phyloP scores from a whole-genome alignment of 2,888 invertebrate species.

The Cabera pusaria region DNA sequence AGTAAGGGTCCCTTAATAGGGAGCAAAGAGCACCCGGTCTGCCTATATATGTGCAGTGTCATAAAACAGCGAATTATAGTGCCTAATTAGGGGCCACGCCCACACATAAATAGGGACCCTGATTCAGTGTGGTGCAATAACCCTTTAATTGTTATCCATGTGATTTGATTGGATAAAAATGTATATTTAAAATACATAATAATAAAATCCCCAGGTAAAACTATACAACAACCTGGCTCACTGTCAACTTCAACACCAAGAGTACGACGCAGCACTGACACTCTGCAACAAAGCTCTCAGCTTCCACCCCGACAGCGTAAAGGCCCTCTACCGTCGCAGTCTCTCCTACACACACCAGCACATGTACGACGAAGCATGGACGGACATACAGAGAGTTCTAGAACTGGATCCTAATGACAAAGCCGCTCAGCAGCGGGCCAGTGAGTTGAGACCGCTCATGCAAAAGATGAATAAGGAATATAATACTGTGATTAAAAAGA shows the following conservation, averaged over 20 bases:
- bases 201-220: conserved; percentile 71
- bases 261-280: conserved; percentile 86
- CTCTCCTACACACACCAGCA: conserved; percentile 86
- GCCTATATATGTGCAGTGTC: too few relatives aligned
- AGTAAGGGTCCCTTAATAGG: too few relatives aligned
- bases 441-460: conserved; percentile 79
- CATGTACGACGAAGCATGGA: conserved; percentile 86
- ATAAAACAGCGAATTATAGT: too few relatives aligned
- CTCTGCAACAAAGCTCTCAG: conserved; percentile 90
- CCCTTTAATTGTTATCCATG: too few relatives aligned
- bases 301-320: conserved; percentile 90
- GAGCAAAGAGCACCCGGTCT: too few relatives aligned
- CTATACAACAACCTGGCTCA: conserved; percentile 93
- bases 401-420: conserved; percentile 86
- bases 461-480: conserved; percentile 85
- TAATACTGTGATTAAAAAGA: conserved; percentile 81
- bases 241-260: conserved; percentile 88
- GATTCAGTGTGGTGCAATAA: too few relatives aligned
- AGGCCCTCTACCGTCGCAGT: conserved; percentile 94
- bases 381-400: conserved; percentile 80
- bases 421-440: conserved; percentile 83
- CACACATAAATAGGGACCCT: too few relatives aligned
- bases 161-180: too few relatives aligned
- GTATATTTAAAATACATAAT: too few relatives aligned
- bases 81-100: too few relatives aligned